phyloP scores from a whole-genome alignment of 2,797 vertebrate species.

The Nannoperca obscura region DNA sequence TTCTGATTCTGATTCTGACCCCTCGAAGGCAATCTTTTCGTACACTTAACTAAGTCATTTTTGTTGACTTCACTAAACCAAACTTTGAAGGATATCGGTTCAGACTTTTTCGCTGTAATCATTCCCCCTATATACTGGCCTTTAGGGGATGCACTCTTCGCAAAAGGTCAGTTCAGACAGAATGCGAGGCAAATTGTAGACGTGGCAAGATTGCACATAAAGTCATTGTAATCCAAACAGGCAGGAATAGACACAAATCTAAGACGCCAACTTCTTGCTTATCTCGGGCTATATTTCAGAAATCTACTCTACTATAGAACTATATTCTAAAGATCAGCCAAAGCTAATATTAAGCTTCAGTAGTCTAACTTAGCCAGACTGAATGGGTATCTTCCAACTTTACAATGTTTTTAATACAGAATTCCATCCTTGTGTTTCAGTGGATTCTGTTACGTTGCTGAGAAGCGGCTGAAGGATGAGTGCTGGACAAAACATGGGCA shows the following conservation, averaged over 20 bases:
- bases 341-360: not conserved
- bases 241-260: too few relatives aligned
- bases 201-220: not conserved
- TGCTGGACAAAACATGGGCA: not conserved
- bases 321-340: not conserved
- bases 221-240: not conserved
- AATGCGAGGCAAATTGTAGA: not conserved
- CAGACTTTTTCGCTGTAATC: not conserved
- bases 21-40: not conserved
- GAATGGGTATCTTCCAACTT: not conserved
- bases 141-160: not conserved
- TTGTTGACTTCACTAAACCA: not conserved
- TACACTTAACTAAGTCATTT: not conserved
- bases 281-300: too few relatives aligned
- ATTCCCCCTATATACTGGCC: not conserved
- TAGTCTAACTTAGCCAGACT: not conserved
- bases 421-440: not conserved
- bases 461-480: not conserved
- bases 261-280: not conserved
- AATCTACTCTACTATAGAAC: too few relatives aligned
- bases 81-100: not conserved
- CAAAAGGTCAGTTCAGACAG: not conserved
- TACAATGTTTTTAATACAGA: not conserved
- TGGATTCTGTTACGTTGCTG: not conserved
- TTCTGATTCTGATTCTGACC: too few relatives aligned